Conservation (phyloP, 2,113 vertebrate genomes). For the Melanocharis versteri region DNA sequence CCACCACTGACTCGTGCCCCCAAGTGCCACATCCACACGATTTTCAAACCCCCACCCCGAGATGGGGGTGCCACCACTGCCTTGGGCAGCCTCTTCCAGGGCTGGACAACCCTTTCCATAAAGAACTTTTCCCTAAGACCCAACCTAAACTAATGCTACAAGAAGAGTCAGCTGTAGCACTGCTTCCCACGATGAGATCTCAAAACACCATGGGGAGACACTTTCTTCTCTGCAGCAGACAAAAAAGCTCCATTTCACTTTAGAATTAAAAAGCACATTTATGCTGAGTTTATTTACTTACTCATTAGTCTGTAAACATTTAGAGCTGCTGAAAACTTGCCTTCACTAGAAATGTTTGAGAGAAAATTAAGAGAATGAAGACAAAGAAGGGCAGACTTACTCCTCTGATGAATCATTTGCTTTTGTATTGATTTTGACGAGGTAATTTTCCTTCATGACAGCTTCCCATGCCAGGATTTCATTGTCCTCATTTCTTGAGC, state of each 20-base stretch:
- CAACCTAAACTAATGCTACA: neutral
- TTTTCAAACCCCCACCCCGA: neutral
- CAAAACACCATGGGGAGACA: neutral
- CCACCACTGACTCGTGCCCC: neutral
- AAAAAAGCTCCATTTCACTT: neutral
- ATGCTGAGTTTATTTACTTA: neutral
- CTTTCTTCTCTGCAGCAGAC: neutral
- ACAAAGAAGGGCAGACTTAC: conserved; percentile 45
- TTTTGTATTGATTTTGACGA: conserved; percentile 77
- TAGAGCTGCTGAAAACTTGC: neutral
- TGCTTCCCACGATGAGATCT: neutral
- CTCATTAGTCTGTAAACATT: neutral
- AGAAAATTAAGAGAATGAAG: neutral
- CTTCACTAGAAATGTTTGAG: neutral
- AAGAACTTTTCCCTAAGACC: neutral
- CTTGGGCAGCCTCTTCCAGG: neutral
- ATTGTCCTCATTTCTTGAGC: conserved; percentile 75
- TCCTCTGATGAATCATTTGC: conserved; percentile 71
- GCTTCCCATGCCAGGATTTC: conserved; percentile 80
- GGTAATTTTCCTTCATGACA: conserved; percentile 83
- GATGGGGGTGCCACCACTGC: neutral
- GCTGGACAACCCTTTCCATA: neutral
- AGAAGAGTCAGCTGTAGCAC: neutral
- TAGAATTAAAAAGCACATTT: neutral
- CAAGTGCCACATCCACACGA: fast-evolving